A percentile compares a stretch with the other conserved stretches of the same genome.
Evolutionary conservation across 2,797 vertebrate species (phyloP).

Genomic region (Phataginus tricuspis): DNA sequence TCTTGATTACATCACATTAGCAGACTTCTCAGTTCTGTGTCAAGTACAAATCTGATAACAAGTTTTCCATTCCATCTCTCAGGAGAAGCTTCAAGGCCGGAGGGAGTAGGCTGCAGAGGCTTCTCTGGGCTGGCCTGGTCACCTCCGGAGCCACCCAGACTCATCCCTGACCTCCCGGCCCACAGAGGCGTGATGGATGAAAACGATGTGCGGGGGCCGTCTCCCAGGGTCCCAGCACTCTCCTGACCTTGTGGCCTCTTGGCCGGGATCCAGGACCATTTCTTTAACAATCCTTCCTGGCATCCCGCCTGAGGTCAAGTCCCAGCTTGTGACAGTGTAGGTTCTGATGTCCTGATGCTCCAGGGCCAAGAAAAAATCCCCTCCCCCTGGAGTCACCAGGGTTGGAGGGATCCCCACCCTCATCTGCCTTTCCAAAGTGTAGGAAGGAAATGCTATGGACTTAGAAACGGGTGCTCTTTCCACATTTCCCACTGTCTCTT

Average conservation of each 20-base stretch:
- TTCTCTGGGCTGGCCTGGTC: neutral
- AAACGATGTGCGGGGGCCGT: neutral
- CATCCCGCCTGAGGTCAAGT: neutral
- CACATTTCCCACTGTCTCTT: neutral
- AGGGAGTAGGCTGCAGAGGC: neutral
- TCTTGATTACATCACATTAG: neutral
- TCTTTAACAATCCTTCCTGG: neutral
- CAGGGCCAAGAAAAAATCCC: too few species aligned
- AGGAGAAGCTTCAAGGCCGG: neutral
- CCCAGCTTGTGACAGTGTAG: neutral
- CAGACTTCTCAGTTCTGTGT: neutral
- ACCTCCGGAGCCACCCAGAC: neutral
- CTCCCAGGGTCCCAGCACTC: neutral
- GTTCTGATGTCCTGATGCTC: neutral
- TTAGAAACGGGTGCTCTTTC: neutral
- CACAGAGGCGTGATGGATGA: too few species aligned
- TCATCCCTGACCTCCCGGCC: neutral
- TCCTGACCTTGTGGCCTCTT: neutral
- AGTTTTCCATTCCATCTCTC: neutral
- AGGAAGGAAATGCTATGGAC: neutral
- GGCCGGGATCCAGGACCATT: neutral
- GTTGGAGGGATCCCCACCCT: too few species aligned
- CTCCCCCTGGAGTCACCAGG: neutral
- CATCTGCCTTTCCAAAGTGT: neutral
- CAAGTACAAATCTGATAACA: slow-evolving; percentile 26